phyloP scores from a whole-genome alignment of 2,888 invertebrate species.

The Cataglyphis cursor region DNA sequence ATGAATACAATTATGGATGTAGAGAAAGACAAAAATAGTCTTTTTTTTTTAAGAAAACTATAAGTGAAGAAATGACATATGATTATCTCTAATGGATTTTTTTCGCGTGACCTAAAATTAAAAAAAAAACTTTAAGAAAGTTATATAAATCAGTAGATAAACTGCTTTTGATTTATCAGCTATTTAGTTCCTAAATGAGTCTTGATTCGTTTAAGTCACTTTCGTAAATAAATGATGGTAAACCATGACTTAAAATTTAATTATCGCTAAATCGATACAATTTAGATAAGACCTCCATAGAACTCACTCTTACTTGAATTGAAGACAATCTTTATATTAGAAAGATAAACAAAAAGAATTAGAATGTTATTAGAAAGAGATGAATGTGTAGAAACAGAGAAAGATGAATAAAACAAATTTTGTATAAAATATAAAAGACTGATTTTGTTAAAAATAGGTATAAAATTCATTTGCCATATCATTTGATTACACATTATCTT shows the following conservation, averaged over 20 bases:
- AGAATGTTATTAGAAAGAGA: background rate
- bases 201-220: background rate
- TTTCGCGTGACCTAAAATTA: background rate
- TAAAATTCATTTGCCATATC: background rate
- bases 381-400: background rate
- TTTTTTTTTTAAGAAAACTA: background rate
- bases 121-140: background rate
- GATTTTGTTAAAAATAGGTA: background rate
- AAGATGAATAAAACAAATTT: background rate
- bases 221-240: background rate
- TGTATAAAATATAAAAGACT: background rate
- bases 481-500: background rate
- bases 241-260: background rate
- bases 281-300: background rate
- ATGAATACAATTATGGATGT: background rate
- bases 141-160: background rate
- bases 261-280: background rate
- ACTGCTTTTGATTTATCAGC: background rate
- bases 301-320: background rate
- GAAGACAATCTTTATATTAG: background rate
- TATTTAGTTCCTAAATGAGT: background rate
- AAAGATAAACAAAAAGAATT: background rate
- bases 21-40: background rate
- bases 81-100: background rate
- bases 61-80: background rate